phyloP scores from a whole-genome alignment of 2,797 vertebrate genomes.

The Meda fulgida region DNA sequence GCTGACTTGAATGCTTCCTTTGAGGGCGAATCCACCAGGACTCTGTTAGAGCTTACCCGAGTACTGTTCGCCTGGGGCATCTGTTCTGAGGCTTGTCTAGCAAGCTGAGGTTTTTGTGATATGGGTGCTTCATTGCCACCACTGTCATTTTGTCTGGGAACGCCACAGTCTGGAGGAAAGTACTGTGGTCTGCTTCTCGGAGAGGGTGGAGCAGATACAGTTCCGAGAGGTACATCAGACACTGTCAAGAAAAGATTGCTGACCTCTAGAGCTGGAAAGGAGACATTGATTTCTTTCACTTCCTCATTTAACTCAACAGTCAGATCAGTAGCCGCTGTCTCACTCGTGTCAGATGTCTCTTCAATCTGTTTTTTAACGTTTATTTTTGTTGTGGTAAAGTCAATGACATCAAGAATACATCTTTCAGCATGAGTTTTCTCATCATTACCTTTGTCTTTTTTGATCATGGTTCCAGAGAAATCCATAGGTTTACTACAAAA shows the following conservation, averaged over 20 bases:
- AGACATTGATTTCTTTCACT: constrained; percentile 60
- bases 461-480: constrained; percentile 66
- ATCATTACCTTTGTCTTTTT: constrained; percentile 58
- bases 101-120: constrained; percentile 38
- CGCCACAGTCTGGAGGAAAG: constrained; percentile 51
- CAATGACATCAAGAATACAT: constrained; percentile 63
- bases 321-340: constrained; percentile 69
- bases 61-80: constrained; percentile 44
- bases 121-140: not conserved
- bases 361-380: constrained; percentile 63
- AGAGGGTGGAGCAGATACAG: constrained; percentile 52
- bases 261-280: constrained; percentile 51
- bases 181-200: constrained; percentile 47
- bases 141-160: constrained; percentile 47
- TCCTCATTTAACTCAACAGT: constrained; percentile 70
- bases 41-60: constrained; percentile 68
- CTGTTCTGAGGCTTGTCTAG: constrained; percentile 8
- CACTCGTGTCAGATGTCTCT: constrained; percentile 36
- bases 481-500: constrained; percentile 72
- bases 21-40: constrained; percentile 64
- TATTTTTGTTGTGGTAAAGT: constrained; percentile 76
- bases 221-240: constrained; percentile 31
- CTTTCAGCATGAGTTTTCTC: constrained; percentile 52
- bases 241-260: constrained; percentile 33
- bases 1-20: constrained; percentile 1